These are phyloP conservation scores for chimpanzee (Pan troglodytes) DNA, from an alignment of 2,113 vertebrate species.

Conservation along the genomic window NHGRI_mPanTro3-v2.1_pri NC_072410.2:78321501-78322000, in stretches of 20 bases:
- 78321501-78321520: not conserved
- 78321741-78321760: not conserved
- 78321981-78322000: not conserved
- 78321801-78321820: slow-evolving; percentile 13
- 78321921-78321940: not conserved
- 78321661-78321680: not conserved
- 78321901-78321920: not conserved
- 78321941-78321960: not conserved
- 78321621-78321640: not conserved
- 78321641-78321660: not conserved
- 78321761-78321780: not conserved
- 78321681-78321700: not conserved
- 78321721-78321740: slow-evolving; percentile 27
- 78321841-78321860: not conserved
- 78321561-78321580: not conserved
- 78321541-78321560: not conserved
- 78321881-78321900: not conserved
- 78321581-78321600: not conserved
- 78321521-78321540: not conserved
- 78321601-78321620: not conserved
- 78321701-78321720: not conserved
- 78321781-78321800: slow-evolving; percentile 1
- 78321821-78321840: not conserved
- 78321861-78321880: not conserved
- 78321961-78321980: not conserved